Conservation (phyloP, 1,140 invertebrate species). For the Diorhabda elongata region DNA sequence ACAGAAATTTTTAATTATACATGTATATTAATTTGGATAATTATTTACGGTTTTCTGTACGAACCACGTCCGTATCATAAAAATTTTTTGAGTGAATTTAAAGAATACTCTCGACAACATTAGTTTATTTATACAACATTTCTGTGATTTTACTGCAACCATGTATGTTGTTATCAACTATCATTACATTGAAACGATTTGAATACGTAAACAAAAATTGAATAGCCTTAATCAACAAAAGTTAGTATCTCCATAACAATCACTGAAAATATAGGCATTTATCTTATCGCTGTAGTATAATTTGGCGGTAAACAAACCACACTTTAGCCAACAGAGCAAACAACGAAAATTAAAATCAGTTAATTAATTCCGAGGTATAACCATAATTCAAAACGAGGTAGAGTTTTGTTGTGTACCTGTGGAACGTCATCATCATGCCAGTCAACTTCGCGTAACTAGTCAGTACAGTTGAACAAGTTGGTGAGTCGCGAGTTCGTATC, state of each 20-base stretch:
- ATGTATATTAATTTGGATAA: no score
- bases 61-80: no score
- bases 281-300: neutral
- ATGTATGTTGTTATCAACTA: no score
- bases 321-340: neutral
- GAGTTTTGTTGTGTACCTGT: conserved; percentile 19
- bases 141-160: no score
- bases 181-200: no score
- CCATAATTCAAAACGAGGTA: neutral
- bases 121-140: no score
- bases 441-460: conserved; percentile 19
- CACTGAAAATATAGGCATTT: neutral
- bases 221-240: no score
- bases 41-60: no score
- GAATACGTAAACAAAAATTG: no score
- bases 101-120: no score
- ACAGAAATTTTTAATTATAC: no score
- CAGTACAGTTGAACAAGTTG: conserved; percentile 22
- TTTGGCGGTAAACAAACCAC: neutral
- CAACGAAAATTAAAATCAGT: neutral
- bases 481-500: conserved; percentile 6
- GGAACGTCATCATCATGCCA: conserved; percentile 17
- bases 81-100: no score
- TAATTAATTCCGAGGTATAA: neutral
- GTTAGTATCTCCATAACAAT: neutral